phyloP scores from a whole-genome alignment of 2,113 vertebrate species.

The Colaptes auratus region DNA sequence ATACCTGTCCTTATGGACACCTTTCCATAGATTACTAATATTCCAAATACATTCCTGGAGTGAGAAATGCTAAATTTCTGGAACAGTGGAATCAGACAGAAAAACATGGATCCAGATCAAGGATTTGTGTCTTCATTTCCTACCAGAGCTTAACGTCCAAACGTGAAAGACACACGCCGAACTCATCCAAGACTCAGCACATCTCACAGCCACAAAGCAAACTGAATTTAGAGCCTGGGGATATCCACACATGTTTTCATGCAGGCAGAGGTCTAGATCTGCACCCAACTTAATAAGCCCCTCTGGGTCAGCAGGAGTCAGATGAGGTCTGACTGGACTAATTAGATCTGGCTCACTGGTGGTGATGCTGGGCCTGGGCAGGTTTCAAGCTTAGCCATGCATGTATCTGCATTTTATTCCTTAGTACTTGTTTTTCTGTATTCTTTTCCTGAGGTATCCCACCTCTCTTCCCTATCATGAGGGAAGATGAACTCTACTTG shows the following conservation, averaged over 20 bases:
- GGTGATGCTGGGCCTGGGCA: neutral
- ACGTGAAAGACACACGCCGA: neutral
- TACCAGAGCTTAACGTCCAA: neutral
- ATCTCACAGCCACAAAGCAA: neutral
- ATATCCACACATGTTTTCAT: neutral
- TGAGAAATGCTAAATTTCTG: neutral
- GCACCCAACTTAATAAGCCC: neutral
- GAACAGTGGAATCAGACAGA: neutral
- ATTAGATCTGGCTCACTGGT: constrained; percentile 3
- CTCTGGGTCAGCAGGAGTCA: neutral
- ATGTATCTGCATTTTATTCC: neutral
- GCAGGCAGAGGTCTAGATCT: neutral
- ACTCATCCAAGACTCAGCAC: neutral
- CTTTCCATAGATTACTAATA: neutral
- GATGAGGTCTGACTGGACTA: neutral
- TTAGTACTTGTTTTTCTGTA: neutral
- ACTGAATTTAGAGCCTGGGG: neutral
- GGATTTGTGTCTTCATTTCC: neutral
- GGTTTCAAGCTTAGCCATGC: neutral
- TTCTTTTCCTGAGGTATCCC: neutral
- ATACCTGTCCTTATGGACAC: neutral
- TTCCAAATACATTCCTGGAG: neutral
- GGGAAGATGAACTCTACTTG: neutral
- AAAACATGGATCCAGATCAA: neutral
- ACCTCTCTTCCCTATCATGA: neutral